These are phyloP conservation scores for Thaumetopoea pityocampa DNA, from an alignment of 1,140 invertebrate genomes.

Conservation along the genomic window DNA sequence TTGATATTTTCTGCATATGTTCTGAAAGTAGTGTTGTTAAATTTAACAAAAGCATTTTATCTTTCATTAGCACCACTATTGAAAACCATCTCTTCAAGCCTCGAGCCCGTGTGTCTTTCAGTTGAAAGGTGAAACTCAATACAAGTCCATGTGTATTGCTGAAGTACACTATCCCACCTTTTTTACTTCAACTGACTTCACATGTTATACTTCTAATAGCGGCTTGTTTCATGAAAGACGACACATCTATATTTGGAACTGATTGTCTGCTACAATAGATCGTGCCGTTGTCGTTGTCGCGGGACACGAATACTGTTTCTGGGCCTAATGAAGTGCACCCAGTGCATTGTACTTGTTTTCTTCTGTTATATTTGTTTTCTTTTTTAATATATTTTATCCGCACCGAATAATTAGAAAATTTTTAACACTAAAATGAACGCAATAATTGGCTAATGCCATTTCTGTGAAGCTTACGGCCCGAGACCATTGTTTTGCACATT, in stretches of 20 bases:
- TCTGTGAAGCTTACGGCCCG: conserved; percentile 94
- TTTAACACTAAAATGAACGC: conserved; percentile 78
- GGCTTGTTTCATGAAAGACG: conserved; percentile 85
- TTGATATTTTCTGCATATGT: conserved; percentile 82
- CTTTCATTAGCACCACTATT: conserved; percentile 90
- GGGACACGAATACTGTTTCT: conserved; percentile 80
- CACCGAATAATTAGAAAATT: too few relatives aligned
- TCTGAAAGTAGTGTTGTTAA: conserved; percentile 86
- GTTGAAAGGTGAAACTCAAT: conserved; percentile 88
- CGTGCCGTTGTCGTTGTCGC: conserved; percentile 84
- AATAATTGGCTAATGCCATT: conserved; percentile 79
- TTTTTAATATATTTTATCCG: too few relatives aligned
- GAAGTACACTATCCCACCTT: conserved; percentile 92
- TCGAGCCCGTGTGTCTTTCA: conserved; percentile 89
- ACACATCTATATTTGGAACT: conserved; percentile 83
- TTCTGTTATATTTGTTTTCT: too few relatives aligned
- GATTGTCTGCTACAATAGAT: conserved; percentile 87
- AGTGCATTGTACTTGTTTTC: conserved; percentile 77
- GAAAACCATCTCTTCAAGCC: conserved; percentile 90
- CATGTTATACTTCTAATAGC: conserved; percentile 48
- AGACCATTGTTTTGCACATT: conserved; percentile 91
- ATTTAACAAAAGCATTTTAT: conserved; percentile 88
- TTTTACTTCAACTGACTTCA: conserved; percentile 82
- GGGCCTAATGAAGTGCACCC: conserved; percentile 81
- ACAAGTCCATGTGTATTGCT: conserved; percentile 91